Evolutionary conservation across 2,888 invertebrate species (phyloP).

Genomic region (Herminia tarsipennalis): DNA sequence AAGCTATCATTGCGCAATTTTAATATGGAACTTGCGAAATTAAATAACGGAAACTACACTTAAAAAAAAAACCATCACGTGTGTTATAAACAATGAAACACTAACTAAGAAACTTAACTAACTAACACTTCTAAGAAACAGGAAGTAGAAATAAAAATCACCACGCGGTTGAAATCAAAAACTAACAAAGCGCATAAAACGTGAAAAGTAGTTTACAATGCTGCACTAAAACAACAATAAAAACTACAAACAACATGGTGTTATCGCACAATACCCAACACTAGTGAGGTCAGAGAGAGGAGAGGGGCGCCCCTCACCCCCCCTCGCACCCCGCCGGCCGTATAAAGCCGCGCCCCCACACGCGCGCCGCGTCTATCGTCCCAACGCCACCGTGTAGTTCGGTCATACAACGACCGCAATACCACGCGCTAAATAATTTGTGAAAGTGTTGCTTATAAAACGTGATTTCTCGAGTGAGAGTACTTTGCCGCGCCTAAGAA

Average conservation of each 20-base stretch:
- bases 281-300: slow-evolving; percentile 68
- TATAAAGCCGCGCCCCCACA: slow-evolving; percentile 68
- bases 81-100: too few relatives aligned
- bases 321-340: slow-evolving; percentile 49
- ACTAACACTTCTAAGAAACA: too few relatives aligned
- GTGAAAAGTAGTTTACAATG: slow-evolving; percentile 23
- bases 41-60: too few relatives aligned
- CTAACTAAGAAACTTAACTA: too few relatives aligned
- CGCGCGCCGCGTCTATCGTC: slow-evolving; percentile 82
- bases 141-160: slow-evolving; percentile 1
- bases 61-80: too few relatives aligned
- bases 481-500: slow-evolving; percentile 56
- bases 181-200: slow-evolving; percentile 13
- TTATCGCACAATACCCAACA: slow-evolving; percentile 55
- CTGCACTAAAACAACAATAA: slow-evolving; percentile 33
- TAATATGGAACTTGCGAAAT: too few relatives aligned
- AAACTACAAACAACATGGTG: slow-evolving; percentile 27
- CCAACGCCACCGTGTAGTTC: slow-evolving; percentile 67
- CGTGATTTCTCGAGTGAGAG: slow-evolving; percentile 80
- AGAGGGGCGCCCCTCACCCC: slow-evolving; percentile 45
- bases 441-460: slow-evolving; percentile 79
- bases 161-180: slow-evolving; percentile 2
- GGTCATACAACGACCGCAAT: slow-evolving; percentile 54
- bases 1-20: too few relatives aligned
- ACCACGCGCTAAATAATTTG: slow-evolving; percentile 77